These are phyloP conservation scores for Chirona hameri DNA, from an alignment of 2,888 invertebrate genomes.

Conservation along the genomic window DNA sequence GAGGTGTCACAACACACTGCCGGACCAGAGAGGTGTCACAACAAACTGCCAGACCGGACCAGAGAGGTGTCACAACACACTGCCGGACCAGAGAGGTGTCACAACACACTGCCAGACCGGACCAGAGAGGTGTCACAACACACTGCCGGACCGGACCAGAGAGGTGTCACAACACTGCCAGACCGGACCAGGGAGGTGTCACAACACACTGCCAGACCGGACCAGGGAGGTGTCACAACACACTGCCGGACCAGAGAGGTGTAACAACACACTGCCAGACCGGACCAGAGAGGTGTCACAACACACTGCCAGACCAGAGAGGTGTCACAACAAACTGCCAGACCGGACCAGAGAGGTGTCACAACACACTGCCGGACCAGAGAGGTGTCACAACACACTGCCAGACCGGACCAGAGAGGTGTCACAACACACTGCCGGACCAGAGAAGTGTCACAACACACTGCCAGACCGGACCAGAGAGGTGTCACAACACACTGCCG, in stretches of 20 bases:
- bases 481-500: not conserved
- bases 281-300: not conserved
- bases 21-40: too few species aligned
- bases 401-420: too few species aligned
- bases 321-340: too few species aligned
- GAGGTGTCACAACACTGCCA: not conserved
- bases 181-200: not conserved
- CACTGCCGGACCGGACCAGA: too few species aligned
- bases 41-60: too few species aligned
- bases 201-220: not conserved
- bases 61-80: not conserved
- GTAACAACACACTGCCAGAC: not conserved
- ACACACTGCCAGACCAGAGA: too few species aligned
- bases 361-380: not conserved
- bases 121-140: too few species aligned
- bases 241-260: too few species aligned
- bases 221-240: too few species aligned
- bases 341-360: not conserved
- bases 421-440: too few species aligned
- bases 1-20: not conserved
- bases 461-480: not conserved
- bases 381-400: not conserved
- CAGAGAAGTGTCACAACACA: not conserved
- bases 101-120: not conserved
- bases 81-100: not conserved